A percentile compares a stretch with the other conserved stretches of the same genome.
phyloP scores from a whole-genome alignment of 2,797 vertebrate species.

The Podarcis lilfordi region DNA sequence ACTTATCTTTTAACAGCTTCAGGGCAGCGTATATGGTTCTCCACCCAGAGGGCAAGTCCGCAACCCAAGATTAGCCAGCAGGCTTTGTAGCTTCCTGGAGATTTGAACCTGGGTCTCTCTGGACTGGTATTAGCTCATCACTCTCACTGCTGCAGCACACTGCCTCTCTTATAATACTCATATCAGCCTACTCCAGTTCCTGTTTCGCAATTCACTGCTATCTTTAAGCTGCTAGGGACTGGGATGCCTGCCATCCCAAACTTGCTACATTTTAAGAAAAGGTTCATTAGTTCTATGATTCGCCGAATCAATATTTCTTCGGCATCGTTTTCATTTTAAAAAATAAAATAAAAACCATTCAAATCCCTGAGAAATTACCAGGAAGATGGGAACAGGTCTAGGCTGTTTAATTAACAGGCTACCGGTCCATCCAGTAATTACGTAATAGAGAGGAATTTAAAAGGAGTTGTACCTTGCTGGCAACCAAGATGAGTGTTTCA shows the following conservation, averaged over 20 bases:
- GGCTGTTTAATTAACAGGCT: conserved; percentile 53
- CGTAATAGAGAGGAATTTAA: conserved; percentile 53
- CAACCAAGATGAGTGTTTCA: conserved; percentile 6
- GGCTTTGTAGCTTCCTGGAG: too few species aligned
- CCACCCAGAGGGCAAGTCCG: too few species aligned
- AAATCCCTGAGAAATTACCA: conserved; percentile 54
- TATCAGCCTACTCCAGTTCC: too few species aligned
- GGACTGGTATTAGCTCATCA: too few species aligned
- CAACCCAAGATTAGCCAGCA: too few species aligned
- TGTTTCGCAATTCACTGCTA: neutral
- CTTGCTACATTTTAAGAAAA: conserved; percentile 3
- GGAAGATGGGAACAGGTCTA: conserved; percentile 59
- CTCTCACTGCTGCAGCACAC: too few species aligned
- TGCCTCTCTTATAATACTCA: too few species aligned
- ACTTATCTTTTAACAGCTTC: too few species aligned
- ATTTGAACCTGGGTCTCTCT: too few species aligned
- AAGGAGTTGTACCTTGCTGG: conserved; percentile 45
- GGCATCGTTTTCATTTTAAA: neutral
- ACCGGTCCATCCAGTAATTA: conserved; percentile 59
- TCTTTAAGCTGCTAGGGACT: neutral
- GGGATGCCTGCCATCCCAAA: neutral
- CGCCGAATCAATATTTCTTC: conserved; percentile 25
- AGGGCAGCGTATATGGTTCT: too few species aligned
- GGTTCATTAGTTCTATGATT: conserved; percentile 22
- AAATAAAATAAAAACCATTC: neutral